Percentiles rank a stretch among this genome's conserved stretches.
These are phyloP conservation scores for Drymodes brunneopygia DNA, from an alignment of 2,113 vertebrate genomes.

Conservation along the genomic window DNA sequence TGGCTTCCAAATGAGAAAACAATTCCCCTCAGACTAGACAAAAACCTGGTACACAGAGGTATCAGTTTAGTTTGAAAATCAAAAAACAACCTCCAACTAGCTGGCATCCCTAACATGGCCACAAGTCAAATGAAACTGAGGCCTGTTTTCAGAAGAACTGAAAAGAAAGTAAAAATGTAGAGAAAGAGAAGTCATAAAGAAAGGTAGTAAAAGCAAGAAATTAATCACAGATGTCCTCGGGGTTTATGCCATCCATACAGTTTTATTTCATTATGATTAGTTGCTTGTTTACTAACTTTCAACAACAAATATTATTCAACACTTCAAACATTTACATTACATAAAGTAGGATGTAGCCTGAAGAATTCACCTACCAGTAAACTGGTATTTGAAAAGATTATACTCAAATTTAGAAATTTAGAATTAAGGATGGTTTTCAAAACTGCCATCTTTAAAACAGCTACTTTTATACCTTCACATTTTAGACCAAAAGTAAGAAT, in stretches of 20 bases:
- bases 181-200: not conserved
- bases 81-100: not conserved
- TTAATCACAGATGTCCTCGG: not conserved
- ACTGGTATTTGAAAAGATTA: not conserved
- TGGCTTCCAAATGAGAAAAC: not conserved
- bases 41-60: not conserved
- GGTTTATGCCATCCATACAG: rapidly evolving
- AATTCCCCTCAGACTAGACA: not conserved
- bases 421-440: not conserved
- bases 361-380: not conserved
- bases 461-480: not conserved
- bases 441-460: not conserved
- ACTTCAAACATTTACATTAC: not conserved
- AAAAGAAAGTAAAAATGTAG: not conserved
- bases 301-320: not conserved
- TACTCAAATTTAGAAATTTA: not conserved
- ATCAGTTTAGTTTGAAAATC: not conserved
- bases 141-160: not conserved
- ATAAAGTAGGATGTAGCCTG: not conserved
- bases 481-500: not conserved
- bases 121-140: not conserved
- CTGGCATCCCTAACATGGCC: not conserved
- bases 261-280: not conserved
- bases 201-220: not conserved
- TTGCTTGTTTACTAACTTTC: not conserved